A percentile compares a stretch with the other conserved stretches of the same genome.
phyloP scores from a whole-genome alignment of 2,888 invertebrate genomes.

The Synanthedon tipuliformis region DNA sequence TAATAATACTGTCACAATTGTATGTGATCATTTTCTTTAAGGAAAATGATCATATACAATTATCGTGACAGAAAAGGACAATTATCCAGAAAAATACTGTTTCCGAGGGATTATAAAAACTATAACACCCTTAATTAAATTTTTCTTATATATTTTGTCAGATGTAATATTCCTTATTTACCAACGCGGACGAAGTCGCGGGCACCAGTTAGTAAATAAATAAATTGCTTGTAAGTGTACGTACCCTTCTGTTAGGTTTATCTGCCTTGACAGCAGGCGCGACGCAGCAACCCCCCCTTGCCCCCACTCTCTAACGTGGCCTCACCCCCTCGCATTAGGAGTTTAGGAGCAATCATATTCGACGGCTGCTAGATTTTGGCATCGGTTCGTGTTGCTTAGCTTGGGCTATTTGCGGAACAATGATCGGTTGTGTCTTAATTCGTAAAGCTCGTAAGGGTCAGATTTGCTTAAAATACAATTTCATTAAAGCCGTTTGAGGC shows the following conservation, averaged over 20 bases:
- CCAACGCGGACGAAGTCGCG: no score
- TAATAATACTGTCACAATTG: no score
- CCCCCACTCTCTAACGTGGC: slow-evolving; percentile 18
- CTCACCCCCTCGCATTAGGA: slow-evolving; percentile 33
- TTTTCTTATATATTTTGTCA: no score
- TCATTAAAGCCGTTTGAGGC: slow-evolving; percentile 1
- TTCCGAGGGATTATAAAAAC: no score
- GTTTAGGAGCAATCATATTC: slow-evolving; percentile 70
- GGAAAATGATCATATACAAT: no score
- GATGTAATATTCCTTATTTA: no score
- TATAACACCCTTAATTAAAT: no score
- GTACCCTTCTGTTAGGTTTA: background rate
- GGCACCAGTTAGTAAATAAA: no score
- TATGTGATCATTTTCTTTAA: no score
- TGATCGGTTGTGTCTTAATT: slow-evolving; percentile 61
- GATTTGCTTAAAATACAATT: slow-evolving; percentile 18
- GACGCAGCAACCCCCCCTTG: slow-evolving; percentile 12
- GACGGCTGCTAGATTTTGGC: slow-evolving; percentile 66
- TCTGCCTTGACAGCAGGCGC: background rate
- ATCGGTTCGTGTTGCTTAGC: slow-evolving; percentile 63
- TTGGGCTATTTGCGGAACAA: slow-evolving; percentile 60
- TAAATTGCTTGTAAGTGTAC: no score
- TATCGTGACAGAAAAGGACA: no score
- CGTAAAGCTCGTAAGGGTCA: slow-evolving; percentile 27
- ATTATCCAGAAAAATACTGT: no score